A percentile compares a stretch with the other conserved stretches of the same genome.
Conservation (phyloP, 1,140 invertebrate genomes). For the Drosophila repleta region DNA sequence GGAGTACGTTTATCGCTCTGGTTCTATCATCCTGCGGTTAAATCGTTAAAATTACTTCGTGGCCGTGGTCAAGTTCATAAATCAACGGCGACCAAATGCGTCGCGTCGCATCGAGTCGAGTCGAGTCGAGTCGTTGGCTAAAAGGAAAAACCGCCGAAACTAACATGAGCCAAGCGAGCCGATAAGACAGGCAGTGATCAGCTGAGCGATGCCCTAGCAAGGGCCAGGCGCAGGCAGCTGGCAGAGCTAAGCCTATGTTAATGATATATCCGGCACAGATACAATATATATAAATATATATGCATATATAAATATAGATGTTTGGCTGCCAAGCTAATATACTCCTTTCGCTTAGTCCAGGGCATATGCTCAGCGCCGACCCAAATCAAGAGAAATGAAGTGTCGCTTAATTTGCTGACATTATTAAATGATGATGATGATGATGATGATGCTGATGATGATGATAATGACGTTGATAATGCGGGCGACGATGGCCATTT, state of each 20-base stretch:
- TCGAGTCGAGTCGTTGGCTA: constrained; percentile 37
- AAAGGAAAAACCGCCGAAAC: constrained; percentile 47
- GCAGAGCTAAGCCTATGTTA: too few species aligned
- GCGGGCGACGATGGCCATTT: constrained; percentile 32
- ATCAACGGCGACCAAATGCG: constrained; percentile 63
- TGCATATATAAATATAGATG: background rate
- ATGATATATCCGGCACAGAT: too few species aligned
- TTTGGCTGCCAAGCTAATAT: background rate
- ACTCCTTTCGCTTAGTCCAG: constrained; percentile 2
- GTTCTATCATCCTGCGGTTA: constrained; percentile 82
- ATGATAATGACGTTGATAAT: constrained; percentile 29
- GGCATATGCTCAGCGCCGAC: constrained; percentile 37
- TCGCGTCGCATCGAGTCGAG: constrained; percentile 20
- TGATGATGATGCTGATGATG: constrained; percentile 24
- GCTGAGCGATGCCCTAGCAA: constrained; percentile 24
- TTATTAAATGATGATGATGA: constrained; percentile 67
- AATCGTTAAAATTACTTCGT: constrained; percentile 77
- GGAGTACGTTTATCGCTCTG: constrained; percentile 66
- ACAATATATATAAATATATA: background rate
- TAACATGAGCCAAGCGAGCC: constrained; percentile 28
- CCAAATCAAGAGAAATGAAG: constrained; percentile 84
- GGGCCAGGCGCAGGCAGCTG: background rate
- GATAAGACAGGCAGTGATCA: background rate
- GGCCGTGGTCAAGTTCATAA: constrained; percentile 81
- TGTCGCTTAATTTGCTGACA: constrained; percentile 84